A percentile compares a stretch with the other conserved stretches of the same genome.
phyloP scores from a whole-genome alignment of 2,113 vertebrate genomes.

The Psittacara wagleri region DNA sequence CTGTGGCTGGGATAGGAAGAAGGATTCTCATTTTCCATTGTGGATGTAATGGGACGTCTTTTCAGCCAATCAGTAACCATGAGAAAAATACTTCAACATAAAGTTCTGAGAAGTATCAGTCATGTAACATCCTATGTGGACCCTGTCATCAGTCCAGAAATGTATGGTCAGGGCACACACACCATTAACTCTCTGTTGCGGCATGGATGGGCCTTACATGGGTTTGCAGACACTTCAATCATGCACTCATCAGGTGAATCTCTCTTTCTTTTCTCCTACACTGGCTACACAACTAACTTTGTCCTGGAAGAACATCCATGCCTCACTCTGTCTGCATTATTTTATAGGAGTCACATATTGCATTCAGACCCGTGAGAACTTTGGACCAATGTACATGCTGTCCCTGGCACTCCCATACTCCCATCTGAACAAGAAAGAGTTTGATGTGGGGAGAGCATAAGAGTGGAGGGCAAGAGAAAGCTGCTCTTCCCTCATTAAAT shows the following conservation, averaged over 20 bases:
- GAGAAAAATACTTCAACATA: background rate
- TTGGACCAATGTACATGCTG: background rate
- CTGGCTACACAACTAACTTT: background rate
- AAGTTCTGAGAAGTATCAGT: background rate
- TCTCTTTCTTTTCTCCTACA: background rate
- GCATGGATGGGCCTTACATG: background rate
- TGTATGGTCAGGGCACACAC: background rate
- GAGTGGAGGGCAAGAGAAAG: background rate
- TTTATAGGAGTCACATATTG: background rate
- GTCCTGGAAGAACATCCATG: background rate
- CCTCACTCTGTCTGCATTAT: background rate
- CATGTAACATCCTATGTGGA: background rate
- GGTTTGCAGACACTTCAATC: background rate
- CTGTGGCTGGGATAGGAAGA: background rate
- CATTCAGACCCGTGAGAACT: constrained; percentile 6
- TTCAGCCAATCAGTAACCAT: background rate
- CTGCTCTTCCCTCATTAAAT: background rate
- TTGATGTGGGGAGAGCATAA: background rate
- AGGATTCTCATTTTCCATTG: background rate
- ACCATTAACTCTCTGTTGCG: background rate
- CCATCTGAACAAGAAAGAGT: background rate
- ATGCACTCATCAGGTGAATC: background rate
- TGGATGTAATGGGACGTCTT: background rate
- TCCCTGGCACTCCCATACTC: background rate
- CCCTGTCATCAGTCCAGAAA: background rate